Conservation (phyloP, 1,140 invertebrate species). For the Ectropis grisescens region DNA sequence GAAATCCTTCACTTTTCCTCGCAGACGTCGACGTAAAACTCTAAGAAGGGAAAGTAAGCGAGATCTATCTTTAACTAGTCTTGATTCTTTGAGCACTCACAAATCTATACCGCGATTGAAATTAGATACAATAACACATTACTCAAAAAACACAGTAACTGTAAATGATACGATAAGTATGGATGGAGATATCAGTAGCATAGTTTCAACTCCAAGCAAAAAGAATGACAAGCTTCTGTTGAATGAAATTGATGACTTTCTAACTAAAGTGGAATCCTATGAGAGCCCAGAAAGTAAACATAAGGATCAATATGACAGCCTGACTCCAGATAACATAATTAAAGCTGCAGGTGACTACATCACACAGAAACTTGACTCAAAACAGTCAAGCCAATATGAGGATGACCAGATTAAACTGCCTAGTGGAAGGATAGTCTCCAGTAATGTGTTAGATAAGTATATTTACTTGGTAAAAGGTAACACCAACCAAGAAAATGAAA, state of each 20-base stretch:
- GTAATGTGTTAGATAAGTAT: constrained; percentile 50
- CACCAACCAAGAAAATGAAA: no score
- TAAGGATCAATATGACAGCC: constrained; percentile 18
- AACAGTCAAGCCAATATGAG: no score
- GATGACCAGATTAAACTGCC: constrained; percentile 37
- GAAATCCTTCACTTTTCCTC: constrained; percentile 51
- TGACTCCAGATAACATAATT: constrained; percentile 45
- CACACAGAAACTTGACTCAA: constrained; percentile 33
- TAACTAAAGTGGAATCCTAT: constrained; percentile 67
- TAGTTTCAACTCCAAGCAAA: constrained; percentile 54
- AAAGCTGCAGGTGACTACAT: constrained; percentile 50
- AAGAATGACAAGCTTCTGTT: constrained; percentile 59
- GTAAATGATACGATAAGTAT: constrained; percentile 50
- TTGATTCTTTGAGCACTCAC: constrained; percentile 21
- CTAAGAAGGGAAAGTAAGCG: constrained; percentile 17
- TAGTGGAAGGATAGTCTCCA: constrained; percentile 37
- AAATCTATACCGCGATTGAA: constrained; percentile 23
- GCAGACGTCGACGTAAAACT: constrained; percentile 35
- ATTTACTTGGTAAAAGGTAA: constrained; percentile 55
- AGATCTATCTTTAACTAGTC: constrained; percentile 38
- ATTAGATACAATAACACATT: constrained; percentile 13
- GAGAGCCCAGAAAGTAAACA: constrained; percentile 42
- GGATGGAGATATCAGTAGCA: constrained; percentile 58
- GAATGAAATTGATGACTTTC: constrained; percentile 70
- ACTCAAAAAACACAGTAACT: constrained; percentile 6